These are phyloP conservation scores for Dryadula phaetusa DNA, from an alignment of 2,888 invertebrate genomes.

Conservation along the genomic window DNA sequence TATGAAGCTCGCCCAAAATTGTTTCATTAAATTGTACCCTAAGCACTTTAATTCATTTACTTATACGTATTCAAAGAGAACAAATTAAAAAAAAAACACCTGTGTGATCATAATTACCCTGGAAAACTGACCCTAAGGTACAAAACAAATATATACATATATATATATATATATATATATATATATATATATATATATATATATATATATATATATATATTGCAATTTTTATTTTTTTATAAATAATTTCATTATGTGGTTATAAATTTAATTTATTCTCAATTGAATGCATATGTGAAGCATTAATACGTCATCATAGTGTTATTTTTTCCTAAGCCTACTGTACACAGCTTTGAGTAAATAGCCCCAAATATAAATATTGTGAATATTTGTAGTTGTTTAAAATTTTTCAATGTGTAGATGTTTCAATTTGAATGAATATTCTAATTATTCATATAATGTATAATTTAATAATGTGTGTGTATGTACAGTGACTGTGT, in stretches of 20 bases:
- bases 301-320: conserved; percentile 30
- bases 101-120: background rate
- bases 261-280: conserved; percentile 29
- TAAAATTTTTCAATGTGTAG: background rate
- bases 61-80: conserved; percentile 41
- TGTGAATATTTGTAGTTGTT: background rate
- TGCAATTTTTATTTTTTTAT: background rate
- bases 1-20: conserved; percentile 48
- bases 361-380: conserved; percentile 32
- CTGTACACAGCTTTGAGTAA: conserved; percentile 38
- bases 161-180: too few species aligned
- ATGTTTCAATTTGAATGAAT: background rate
- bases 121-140: too few species aligned
- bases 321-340: conserved; percentile 38
- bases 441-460: background rate
- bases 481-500: background rate
- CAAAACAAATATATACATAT: background rate
- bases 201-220: background rate
- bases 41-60: conserved; percentile 38
- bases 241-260: too few species aligned
- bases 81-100: background rate
- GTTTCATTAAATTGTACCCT: conserved; percentile 42
- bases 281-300: conserved; percentile 38
- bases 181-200: background rate
- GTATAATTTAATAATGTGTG: background rate